Conservation (phyloP, 2,888 invertebrate species). For the Hoplodrina ambigua region DNA sequence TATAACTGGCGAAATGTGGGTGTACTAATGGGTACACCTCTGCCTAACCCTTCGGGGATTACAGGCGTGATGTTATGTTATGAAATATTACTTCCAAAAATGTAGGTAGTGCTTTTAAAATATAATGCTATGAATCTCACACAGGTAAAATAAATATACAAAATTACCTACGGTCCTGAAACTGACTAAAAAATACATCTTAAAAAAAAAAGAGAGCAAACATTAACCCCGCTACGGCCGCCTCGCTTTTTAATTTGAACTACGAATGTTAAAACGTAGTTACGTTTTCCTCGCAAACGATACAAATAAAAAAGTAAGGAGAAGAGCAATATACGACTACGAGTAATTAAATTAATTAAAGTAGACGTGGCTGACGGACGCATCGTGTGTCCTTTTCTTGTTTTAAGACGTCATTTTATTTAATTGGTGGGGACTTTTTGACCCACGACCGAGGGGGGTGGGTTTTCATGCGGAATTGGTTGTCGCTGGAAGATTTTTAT, state of each 20-base stretch:
- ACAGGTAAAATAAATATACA: neutral
- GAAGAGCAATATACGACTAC: conserved; percentile 60
- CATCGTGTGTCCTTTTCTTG: conserved; percentile 67
- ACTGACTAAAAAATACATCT: neutral
- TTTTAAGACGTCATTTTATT: conserved; percentile 73
- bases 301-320: conserved; percentile 60
- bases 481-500: conserved; percentile 57
- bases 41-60: too few relatives aligned
- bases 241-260: conserved; percentile 65
- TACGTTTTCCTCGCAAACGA: conserved; percentile 59
- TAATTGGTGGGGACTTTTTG: conserved; percentile 58
- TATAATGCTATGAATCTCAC: too few relatives aligned
- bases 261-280: conserved; percentile 58
- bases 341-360: conserved; percentile 80
- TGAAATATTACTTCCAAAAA: too few relatives aligned
- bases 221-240: conserved; percentile 38
- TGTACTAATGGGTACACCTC: too few relatives aligned
- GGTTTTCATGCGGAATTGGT: conserved; percentile 56
- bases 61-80: too few relatives aligned
- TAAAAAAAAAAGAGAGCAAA: conserved; percentile 16
- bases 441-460: conserved; percentile 41
- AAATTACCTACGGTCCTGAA: neutral
- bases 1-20: too few relatives aligned
- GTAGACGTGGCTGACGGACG: conserved; percentile 70
- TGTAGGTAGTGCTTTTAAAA: too few relatives aligned